Conservation (phyloP, 2,888 invertebrate species). For the Cheiracanthium punctorium region DNA sequence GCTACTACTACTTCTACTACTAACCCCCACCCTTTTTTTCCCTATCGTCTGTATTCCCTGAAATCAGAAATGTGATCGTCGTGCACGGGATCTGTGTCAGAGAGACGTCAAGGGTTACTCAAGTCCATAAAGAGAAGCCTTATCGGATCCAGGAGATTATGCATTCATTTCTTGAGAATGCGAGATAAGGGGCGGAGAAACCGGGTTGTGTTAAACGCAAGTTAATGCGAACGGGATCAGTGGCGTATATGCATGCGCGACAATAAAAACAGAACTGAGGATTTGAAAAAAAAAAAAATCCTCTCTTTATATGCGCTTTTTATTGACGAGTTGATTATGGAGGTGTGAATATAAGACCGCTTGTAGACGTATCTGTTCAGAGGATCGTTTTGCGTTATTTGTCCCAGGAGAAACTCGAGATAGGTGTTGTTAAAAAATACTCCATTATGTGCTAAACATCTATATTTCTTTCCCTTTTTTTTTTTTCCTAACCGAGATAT, state of each 20-base stretch:
- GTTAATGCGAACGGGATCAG: not conserved
- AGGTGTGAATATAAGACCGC: not conserved
- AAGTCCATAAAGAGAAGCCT: conserved; percentile 8
- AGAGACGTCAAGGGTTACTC: conserved; percentile 31
- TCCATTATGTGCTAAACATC: no score
- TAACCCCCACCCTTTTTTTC: not conserved
- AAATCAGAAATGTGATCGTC: conserved; percentile 50
- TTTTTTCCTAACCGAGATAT: no score
- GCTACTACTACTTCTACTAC: no score
- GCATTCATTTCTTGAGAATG: no score
- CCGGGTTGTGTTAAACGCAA: not conserved
- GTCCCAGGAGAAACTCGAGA: no score
- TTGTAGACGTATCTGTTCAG: no score
- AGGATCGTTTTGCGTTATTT: no score
- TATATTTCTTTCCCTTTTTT: no score
- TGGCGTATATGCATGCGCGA: not conserved
- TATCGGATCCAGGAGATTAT: not conserved
- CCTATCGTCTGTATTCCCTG: conserved; percentile 1
- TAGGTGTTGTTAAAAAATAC: no score
- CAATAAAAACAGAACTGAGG: no score
- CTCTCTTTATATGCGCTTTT: not conserved
- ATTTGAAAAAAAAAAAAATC: no score
- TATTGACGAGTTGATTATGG: conserved; percentile 6
- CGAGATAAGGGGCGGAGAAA: not conserved
- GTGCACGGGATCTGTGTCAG: conserved; percentile 50